phyloP scores from a whole-genome alignment of 2,113 vertebrate genomes.

The Hyperoodon ampullatus region DNA sequence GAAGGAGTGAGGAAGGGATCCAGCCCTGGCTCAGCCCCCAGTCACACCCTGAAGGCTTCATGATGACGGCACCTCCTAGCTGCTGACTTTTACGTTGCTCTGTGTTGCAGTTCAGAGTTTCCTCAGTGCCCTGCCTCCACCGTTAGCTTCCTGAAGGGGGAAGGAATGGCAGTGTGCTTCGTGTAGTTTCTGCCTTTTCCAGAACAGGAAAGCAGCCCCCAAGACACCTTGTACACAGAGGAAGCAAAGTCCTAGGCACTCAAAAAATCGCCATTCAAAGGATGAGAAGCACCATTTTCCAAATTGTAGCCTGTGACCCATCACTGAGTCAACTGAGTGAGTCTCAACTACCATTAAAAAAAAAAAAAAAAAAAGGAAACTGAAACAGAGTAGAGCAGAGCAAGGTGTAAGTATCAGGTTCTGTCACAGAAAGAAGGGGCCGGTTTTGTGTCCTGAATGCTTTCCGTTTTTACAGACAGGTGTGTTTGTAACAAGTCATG shows the following conservation, averaged over 20 bases:
- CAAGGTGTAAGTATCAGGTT: not conserved
- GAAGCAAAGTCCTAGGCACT: not conserved
- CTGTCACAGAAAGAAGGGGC: not conserved
- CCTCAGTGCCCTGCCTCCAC: not conserved
- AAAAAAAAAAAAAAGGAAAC: not conserved
- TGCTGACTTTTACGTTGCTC: no score
- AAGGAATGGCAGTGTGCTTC: not conserved
- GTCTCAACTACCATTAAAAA: not conserved
- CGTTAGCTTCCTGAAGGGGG: not conserved
- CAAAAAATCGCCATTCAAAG: not conserved
- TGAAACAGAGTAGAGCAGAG: not conserved
- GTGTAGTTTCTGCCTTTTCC: not conserved
- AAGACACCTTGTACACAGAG: not conserved
- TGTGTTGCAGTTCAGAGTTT: not conserved
- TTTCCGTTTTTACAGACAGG: not conserved
- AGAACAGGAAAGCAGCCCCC: not conserved
- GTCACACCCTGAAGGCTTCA: not conserved
- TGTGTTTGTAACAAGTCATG: not conserved
- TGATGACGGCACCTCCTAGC: accelerated
- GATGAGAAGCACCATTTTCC: not conserved
- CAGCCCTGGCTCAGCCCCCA: not conserved
- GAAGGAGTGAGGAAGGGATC: not conserved
- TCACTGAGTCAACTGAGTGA: not conserved
- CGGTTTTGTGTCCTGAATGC: not conserved
- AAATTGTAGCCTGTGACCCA: not conserved